These are phyloP conservation scores for Laupala kohalensis DNA, from an alignment of 1,140 invertebrate genomes.

Conservation along the genomic window DNA sequence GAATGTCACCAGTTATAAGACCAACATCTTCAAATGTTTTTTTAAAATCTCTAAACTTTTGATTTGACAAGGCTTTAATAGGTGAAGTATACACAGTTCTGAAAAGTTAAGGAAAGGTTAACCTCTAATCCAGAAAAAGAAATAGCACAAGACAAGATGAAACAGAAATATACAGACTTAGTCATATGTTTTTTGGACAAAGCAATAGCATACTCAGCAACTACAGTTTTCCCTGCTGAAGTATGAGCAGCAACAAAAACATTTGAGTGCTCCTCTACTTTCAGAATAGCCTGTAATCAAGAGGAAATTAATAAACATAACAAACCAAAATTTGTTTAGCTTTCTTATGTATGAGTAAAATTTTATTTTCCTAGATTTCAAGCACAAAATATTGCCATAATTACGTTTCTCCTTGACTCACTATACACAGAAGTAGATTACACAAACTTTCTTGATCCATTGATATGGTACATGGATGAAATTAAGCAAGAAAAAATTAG, in stretches of 20 bases:
- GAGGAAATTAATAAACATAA: neutral
- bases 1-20: constrained; percentile 89
- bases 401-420: no score
- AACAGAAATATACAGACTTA: no score
- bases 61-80: constrained; percentile 98
- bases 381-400: no score
- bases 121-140: no score
- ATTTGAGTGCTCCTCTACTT: constrained; percentile 84
- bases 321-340: no score
- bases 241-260: constrained; percentile 99
- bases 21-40: constrained; percentile 79
- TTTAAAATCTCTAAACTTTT: constrained; percentile 97
- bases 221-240: constrained; percentile 97
- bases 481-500: no score
- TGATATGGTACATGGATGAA: no score
- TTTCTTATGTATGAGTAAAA: no score
- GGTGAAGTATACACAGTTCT: constrained; percentile 97
- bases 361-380: no score
- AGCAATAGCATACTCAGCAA: constrained; percentile 97
- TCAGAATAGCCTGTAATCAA: constrained; percentile 66
- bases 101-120: constrained; percentile 22
- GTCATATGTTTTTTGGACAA: constrained; percentile 86
- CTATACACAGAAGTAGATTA: no score
- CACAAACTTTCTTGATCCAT: no score
- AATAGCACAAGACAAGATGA: neutral